phyloP scores from a whole-genome alignment of 2,797 vertebrate genomes.

The Danio albolineatus region DNA sequence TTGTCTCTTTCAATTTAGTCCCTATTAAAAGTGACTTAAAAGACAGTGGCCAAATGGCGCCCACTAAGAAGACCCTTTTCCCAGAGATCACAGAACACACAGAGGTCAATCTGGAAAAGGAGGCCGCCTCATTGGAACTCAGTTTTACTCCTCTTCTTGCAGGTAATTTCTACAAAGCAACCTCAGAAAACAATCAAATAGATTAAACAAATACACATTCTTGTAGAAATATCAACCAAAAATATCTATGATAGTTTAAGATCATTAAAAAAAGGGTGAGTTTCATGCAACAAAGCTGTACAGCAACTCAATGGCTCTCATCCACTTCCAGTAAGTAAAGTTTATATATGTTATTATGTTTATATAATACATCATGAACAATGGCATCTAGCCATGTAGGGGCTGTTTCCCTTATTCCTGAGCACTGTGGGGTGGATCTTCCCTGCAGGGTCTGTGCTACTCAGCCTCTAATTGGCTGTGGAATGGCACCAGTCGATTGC shows the following conservation, averaged over 20 bases:
- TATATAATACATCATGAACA: conserved; percentile 44
- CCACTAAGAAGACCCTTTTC: conserved; percentile 29
- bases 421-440: conserved; percentile 54
- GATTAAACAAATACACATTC: neutral
- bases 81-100: conserved; percentile 6
- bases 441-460: conserved; percentile 44
- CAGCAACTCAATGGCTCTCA: conserved; percentile 1
- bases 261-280: neutral
- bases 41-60: conserved; percentile 30
- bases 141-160: conserved; percentile 74
- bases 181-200: neutral
- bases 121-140: conserved; percentile 68
- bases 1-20: conserved; percentile 35
- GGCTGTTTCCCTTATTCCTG: conserved; percentile 38
- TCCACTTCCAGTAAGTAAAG: conserved; percentile 50
- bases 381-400: conserved; percentile 21
- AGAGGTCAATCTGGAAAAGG: conserved; percentile 23
- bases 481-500: conserved; percentile 56
- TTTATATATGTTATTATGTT: conserved; percentile 40
- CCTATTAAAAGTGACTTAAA: conserved; percentile 21
- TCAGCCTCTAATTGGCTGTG: conserved; percentile 66
- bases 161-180: conserved; percentile 68
- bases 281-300: neutral
- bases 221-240: neutral
- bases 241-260: neutral